A percentile compares a stretch with the other conserved stretches of the same genome.
phyloP scores from a whole-genome alignment of 2,888 invertebrate genomes.

The Gerris lacustris region DNA sequence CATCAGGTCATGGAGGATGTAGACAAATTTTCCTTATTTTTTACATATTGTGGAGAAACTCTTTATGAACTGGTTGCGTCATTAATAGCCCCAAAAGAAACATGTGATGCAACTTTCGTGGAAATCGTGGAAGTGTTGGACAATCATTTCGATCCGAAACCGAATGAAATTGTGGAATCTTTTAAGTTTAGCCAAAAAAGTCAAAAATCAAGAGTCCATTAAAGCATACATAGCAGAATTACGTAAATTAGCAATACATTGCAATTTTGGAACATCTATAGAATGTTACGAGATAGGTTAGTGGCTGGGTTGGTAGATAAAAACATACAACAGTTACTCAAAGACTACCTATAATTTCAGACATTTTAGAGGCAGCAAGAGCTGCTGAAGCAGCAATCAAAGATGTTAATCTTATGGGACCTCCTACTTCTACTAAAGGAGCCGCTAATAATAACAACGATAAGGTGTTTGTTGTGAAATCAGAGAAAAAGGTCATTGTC shows the following conservation, averaged over 20 bases:
- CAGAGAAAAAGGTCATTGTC: no score
- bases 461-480: neutral
- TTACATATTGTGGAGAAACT: slow-evolving; percentile 1
- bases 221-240: neutral
- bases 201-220: neutral
- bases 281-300: no score
- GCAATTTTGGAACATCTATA: neutral
- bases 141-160: neutral
- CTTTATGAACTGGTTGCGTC: neutral
- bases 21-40: neutral
- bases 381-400: neutral
- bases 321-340: no score
- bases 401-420: neutral
- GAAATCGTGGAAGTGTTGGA: neutral
- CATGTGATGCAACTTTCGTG: neutral
- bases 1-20: neutral
- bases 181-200: neutral
- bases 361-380: neutral
- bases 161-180: neutral
- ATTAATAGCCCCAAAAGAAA: neutral
- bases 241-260: neutral
- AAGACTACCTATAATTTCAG: no score
- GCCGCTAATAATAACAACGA: neutral
- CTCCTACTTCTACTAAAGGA: neutral
- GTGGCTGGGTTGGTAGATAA: no score